Conservation (phyloP, 1,140 invertebrate genomes). For the Hestina assimilis region DNA sequence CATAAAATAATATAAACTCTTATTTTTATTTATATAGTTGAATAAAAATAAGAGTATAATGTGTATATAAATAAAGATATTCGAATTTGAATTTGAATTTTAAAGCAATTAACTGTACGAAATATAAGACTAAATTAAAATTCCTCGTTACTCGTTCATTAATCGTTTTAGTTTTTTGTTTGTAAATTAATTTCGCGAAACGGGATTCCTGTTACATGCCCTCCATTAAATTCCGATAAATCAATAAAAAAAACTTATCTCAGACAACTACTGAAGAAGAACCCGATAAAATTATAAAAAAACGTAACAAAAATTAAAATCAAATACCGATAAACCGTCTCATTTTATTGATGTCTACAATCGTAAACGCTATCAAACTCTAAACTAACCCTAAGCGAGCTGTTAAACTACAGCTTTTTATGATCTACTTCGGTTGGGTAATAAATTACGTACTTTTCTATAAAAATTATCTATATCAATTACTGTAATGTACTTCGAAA, state of each 20-base stretch:
- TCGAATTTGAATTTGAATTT: no score
- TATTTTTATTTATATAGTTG: no score
- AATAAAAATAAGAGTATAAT: no score
- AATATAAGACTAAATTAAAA: no score
- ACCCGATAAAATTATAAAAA: conserved; percentile 3
- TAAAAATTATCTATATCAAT: conserved; percentile 19
- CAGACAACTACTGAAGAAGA: not conserved
- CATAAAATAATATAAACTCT: no score
- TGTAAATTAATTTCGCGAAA: no score
- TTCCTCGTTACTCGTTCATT: no score
- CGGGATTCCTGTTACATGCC: no score
- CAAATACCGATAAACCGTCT: conserved; percentile 18
- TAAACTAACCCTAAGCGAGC: conserved; percentile 11
- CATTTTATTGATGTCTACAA: conserved; percentile 21
- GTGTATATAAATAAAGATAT: no score
- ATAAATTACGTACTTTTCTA: conserved; percentile 16
- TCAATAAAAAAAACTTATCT: not conserved
- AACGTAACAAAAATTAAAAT: conserved; percentile 7
- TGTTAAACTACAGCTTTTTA: conserved; percentile 21
- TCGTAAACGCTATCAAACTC: conserved; percentile 19
- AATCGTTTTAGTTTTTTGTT: no score
- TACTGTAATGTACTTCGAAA: conserved; percentile 17
- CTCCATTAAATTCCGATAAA: no score
- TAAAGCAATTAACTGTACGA: no score
- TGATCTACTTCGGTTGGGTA: conserved; percentile 8